A percentile compares a stretch with the other conserved stretches of the same genome.
These are phyloP conservation scores for Dicrostonyx torquatus DNA, from an alignment of 2,797 vertebrate species.

Conservation along the genomic window DNA sequence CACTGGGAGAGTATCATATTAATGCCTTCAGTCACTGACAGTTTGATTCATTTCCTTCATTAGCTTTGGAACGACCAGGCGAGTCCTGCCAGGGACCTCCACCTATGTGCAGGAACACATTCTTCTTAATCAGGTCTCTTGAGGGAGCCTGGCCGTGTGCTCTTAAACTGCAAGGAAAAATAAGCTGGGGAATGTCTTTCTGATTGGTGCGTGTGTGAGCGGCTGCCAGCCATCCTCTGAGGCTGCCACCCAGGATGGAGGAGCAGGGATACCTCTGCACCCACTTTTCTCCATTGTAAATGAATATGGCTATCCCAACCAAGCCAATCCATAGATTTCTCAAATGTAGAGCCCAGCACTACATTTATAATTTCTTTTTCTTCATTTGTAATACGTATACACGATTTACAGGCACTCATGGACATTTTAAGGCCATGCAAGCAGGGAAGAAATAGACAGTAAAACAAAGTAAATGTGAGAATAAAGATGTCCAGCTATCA, in stretches of 20 bases:
- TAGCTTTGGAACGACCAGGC: neutral
- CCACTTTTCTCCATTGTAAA: slow-evolving; percentile 8
- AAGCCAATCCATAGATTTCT: slow-evolving; percentile 46
- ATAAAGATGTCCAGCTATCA: slow-evolving; percentile 63
- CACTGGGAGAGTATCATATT: neutral
- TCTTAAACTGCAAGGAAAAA: neutral
- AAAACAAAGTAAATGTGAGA: slow-evolving; percentile 60
- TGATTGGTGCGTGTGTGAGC: neutral
- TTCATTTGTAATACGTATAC: slow-evolving; percentile 49
- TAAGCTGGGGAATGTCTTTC: neutral
- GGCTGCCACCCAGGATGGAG: neutral
- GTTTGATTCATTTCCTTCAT: slow-evolving; percentile 14
- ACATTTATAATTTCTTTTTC: slow-evolving; percentile 38
- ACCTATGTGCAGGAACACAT: neutral
- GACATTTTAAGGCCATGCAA: slow-evolving; percentile 65
- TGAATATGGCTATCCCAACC: slow-evolving; percentile 38
- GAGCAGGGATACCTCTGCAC: too few species aligned
- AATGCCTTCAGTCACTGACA: neutral
- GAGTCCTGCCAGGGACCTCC: neutral
- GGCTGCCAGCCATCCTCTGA: neutral
- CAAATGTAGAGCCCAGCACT: slow-evolving; percentile 47
- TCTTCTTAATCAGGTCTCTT: slow-evolving; percentile 17
- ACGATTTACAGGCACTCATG: slow-evolving; percentile 30
- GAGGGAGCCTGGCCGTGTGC: neutral
- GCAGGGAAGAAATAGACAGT: slow-evolving; percentile 56